These are phyloP conservation scores for Pterocles burchelli DNA, from an alignment of 2,113 vertebrate genomes.

Conservation along the genomic window DNA sequence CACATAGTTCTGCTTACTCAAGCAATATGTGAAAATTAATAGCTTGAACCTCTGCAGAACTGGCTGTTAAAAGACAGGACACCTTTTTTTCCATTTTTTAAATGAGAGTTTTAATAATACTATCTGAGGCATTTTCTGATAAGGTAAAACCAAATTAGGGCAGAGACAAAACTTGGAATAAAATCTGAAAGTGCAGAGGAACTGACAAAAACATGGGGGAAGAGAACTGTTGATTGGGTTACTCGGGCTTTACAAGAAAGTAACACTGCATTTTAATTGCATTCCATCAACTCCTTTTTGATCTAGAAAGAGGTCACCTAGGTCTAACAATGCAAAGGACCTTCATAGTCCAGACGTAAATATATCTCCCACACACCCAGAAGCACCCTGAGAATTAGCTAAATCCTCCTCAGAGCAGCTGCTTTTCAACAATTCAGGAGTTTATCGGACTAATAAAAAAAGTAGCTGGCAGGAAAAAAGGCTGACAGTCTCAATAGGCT, in stretches of 20 bases:
- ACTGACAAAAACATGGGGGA: background rate
- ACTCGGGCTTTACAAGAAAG: slow-evolving; percentile 32
- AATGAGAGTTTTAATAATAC: background rate
- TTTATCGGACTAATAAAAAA: slow-evolving; percentile 73
- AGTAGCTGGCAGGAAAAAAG: slow-evolving; percentile 65
- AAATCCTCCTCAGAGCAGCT: slow-evolving; percentile 71
- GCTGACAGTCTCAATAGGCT: slow-evolving; percentile 67
- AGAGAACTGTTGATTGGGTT: slow-evolving; percentile 23
- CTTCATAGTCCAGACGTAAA: slow-evolving; percentile 47
- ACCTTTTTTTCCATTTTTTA: background rate
- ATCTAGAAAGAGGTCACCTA: slow-evolving; percentile 59
- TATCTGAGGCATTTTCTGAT: background rate
- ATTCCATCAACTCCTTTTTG: slow-evolving; percentile 64
- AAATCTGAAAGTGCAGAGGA: slow-evolving; percentile 4
- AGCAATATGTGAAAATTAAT: slow-evolving; percentile 76
- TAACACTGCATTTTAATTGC: slow-evolving; percentile 58
- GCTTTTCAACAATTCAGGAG: slow-evolving; percentile 75
- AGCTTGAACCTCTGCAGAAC: slow-evolving; percentile 50
- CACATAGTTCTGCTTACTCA: slow-evolving; percentile 77
- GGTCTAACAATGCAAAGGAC: slow-evolving; percentile 49
- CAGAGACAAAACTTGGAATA: background rate
- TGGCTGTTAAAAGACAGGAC: background rate
- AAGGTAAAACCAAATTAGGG: slow-evolving; percentile 33
- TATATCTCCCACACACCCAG: slow-evolving; percentile 39
- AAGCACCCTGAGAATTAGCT: slow-evolving; percentile 61